These are phyloP conservation scores for Camponotus floridanus DNA, from an alignment of 1,140 invertebrate genomes.

Conservation along the genomic window DNA sequence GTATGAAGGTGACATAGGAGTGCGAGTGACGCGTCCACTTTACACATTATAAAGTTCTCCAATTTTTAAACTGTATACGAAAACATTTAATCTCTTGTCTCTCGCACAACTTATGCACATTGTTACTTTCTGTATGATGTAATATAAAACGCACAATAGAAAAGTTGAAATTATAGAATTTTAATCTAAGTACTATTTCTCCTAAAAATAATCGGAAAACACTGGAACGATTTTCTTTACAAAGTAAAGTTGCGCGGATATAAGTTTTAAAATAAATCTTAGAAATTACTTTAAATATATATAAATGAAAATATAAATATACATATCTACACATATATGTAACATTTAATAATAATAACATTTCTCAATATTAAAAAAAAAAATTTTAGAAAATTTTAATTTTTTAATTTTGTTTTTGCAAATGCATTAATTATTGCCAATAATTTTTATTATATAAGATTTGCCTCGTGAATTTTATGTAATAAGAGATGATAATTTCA, in stretches of 20 bases:
- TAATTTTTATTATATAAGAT: slow-evolving; percentile 34
- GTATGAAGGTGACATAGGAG: background rate
- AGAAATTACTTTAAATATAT: background rate
- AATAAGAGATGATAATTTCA: background rate
- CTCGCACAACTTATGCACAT: background rate
- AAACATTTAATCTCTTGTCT: background rate
- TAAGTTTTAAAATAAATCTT: background rate
- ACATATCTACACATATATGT: background rate
- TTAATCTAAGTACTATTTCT: background rate
- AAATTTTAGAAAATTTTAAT: background rate
- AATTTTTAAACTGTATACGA: slow-evolving; percentile 21
- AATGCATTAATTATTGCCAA: background rate
- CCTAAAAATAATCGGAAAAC: background rate
- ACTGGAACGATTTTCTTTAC: background rate
- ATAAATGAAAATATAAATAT: background rate
- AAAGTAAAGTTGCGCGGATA: background rate
- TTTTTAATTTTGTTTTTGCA: background rate
- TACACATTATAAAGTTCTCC: slow-evolving; percentile 19
- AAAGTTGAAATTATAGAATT: slow-evolving; percentile 1
- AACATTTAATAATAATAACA: background rate
- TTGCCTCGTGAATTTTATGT: background rate
- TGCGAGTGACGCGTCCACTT: background rate
- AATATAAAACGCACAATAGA: background rate
- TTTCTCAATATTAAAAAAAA: background rate
- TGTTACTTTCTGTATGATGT: background rate